Base-by-base conservation (phyloP, 2,797 vertebrate species). In the Sciurus vulgaris region DNA sequence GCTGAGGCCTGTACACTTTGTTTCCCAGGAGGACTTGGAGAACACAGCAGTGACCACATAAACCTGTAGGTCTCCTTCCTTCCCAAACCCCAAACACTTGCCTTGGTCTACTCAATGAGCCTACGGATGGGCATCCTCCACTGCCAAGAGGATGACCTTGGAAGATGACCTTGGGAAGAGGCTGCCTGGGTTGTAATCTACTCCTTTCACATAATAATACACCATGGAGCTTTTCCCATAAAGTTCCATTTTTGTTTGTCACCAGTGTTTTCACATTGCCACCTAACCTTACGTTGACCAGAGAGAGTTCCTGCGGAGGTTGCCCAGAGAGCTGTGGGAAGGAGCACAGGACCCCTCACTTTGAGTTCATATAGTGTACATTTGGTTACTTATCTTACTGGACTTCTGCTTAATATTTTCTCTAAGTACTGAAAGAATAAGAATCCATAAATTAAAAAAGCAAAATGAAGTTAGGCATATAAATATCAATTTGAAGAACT, bases 401-500 rank as follows among this genome's bases (percentile, higher is more conserved):
- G 7, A 1, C 17, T 38, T 59, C 54, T 70, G 35, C 20, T 90
- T 91, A 51, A 67, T 38, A 6, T 79, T 93, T 93, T 89, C 24
- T 94, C 76, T 76, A 74, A 93, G 84, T 44, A 78, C 72, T 67
- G 33, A 33, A 49, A 20, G 33, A 6, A 67, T 5, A 73, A 87
- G 18, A 14, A n/a, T 84, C 4, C 6, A 38, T 35, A 24, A 17
- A 20, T 49, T 18, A 3, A 15, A 76, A 59, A 63, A 38, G 38
- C 28, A 74, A 54, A 33, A 69, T 24, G 47, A 81, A 51, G 74
- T 90, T 38, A 73, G 3, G 20, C 11, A 72, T 91, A 13, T 28
- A 44, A 35, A 85, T 77, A 92, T 95, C 35, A 47, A 35, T 54
- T 86, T 90, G 17, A 81, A 38, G 51, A 63, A 56, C 56, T 87